Evolutionary conservation across 2,797 vertebrate species (phyloP).

Genomic region (Gymnopithys bicolor): DNA sequence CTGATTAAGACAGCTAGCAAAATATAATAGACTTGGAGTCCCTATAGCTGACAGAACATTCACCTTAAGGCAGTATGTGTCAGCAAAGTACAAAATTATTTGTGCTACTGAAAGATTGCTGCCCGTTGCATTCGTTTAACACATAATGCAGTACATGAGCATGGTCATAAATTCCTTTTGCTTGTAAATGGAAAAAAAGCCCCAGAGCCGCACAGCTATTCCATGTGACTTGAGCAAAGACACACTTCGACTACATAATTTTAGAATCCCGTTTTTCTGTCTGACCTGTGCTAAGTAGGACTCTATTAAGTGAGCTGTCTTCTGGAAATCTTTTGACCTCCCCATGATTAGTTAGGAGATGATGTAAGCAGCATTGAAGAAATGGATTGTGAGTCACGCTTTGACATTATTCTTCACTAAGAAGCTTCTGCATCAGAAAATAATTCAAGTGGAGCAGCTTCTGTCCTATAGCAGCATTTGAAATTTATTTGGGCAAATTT

Average conservation of each 20-base stretch:
- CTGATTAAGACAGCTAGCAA: not conserved
- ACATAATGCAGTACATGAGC: not conserved
- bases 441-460: not conserved
- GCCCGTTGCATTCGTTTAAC: not conserved
- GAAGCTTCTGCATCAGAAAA: not conserved
- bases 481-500: not conserved
- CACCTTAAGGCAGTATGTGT: not conserved
- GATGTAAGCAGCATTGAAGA: not conserved
- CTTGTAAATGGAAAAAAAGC: not conserved
- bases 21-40: not conserved
- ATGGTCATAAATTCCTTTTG: not conserved
- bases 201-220: not conserved
- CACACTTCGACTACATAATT: not conserved
- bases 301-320: conserved; percentile 2
- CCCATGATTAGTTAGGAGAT: conserved; percentile 2
- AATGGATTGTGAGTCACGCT: conserved; percentile 8
- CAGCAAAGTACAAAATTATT: not conserved
- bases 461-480: not conserved
- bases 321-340: conserved; percentile 18
- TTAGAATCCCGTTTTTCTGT: conserved; percentile 3
- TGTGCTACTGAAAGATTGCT: not conserved
- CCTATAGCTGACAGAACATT: not conserved
- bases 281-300: conserved; percentile 37
- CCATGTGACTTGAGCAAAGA: not conserved
- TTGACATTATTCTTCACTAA: not conserved